phyloP scores from a whole-genome alignment of 2,888 invertebrate genomes.

The Bombyx huttoni region DNA sequence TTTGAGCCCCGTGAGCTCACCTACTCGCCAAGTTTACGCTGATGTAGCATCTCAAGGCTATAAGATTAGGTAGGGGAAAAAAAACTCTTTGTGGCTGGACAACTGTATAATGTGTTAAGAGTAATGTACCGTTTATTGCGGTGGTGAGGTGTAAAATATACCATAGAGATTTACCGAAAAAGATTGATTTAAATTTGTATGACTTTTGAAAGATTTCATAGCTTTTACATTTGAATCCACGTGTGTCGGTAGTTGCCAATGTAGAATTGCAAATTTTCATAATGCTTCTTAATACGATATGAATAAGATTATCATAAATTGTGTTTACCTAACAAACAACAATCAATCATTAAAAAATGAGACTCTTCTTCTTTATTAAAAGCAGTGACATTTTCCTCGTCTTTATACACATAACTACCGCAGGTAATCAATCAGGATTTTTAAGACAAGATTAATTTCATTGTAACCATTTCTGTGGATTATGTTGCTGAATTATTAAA shows the following conservation, averaged over 20 bases:
- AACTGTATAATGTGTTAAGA: conserved; percentile 29
- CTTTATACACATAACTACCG: background rate
- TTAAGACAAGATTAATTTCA: background rate
- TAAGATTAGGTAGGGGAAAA: no score
- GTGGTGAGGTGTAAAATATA: conserved; percentile 1
- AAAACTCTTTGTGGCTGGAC: conserved; percentile 33
- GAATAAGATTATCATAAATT: conserved; percentile 48
- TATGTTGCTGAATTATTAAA: background rate
- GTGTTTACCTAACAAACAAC: conserved; percentile 46
- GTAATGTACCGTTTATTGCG: conserved; percentile 22
- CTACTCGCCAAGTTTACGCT: no score
- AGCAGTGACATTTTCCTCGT: conserved; percentile 6
- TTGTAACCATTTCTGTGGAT: background rate
- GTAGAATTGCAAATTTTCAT: conserved; percentile 10
- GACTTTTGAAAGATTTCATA: background rate
- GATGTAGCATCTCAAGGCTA: no score
- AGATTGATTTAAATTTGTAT: no score
- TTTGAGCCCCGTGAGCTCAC: no score
- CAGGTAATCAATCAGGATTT: background rate
- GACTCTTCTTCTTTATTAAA: conserved; percentile 1
- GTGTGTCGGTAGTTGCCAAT: conserved; percentile 12
- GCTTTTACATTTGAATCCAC: conserved; percentile 4
- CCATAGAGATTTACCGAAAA: background rate
- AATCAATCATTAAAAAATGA: conserved; percentile 36
- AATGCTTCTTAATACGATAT: conserved; percentile 34